Percentiles rank a stretch among this genome's conserved stretches.
phyloP scores from a whole-genome alignment of 2,113 vertebrate species.

The Urocynchramus pylzowi region DNA sequence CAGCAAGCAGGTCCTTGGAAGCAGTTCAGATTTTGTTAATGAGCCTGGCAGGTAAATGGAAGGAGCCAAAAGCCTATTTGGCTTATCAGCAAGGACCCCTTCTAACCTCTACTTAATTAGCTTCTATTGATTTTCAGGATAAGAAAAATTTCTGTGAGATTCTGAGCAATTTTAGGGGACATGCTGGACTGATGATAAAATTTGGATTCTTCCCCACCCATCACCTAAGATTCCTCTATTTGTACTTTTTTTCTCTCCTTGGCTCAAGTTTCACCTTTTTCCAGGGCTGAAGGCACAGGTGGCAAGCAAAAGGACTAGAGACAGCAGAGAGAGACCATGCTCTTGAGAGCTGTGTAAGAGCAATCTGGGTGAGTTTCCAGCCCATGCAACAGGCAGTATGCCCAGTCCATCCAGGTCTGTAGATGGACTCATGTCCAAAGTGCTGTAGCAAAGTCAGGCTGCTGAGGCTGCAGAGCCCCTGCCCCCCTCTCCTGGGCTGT shows the following conservation, averaged over 20 bases:
- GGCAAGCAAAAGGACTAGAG: neutral
- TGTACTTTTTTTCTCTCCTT: neutral
- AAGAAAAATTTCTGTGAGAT: neutral
- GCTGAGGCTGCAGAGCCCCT: neutral
- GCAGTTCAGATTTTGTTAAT: constrained; percentile 34
- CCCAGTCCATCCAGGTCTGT: neutral
- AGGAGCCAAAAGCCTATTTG: neutral
- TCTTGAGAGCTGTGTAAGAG: neutral
- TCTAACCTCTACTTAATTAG: constrained; percentile 19
- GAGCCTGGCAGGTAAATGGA: constrained; percentile 29
- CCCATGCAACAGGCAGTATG: neutral
- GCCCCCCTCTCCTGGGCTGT: neutral
- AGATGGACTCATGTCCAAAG: neutral
- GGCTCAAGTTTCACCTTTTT: neutral
- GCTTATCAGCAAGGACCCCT: constrained; percentile 20
- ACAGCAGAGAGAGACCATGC: neutral
- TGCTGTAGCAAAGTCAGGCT: neutral
- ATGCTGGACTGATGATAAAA: neutral
- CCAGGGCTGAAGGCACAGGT: neutral
- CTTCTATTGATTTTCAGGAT: constrained; percentile 17
- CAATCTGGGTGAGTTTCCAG: neutral
- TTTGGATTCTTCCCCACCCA: neutral
- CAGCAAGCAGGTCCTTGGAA: constrained; percentile 10
- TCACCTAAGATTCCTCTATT: neutral
- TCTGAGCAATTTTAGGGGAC: neutral